A percentile compares a stretch with the other conserved stretches of the same genome.
Conservation (phyloP, 2,888 invertebrate genomes). For the Melieria picta region DNA sequence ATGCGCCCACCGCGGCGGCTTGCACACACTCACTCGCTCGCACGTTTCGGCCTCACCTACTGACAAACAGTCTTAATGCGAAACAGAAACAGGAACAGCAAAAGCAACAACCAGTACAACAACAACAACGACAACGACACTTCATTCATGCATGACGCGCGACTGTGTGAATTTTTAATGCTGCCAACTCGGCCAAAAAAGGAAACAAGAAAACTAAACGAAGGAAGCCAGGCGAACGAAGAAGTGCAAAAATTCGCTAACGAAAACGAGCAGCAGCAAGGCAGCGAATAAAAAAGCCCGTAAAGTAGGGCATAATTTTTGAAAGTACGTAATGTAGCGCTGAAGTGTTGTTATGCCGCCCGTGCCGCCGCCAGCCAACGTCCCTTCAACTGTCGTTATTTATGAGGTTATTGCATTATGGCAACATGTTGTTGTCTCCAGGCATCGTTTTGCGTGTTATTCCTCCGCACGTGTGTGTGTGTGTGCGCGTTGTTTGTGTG, state of each 20-base stretch:
- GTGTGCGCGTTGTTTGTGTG: background rate
- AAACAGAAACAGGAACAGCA: background rate
- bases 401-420: constrained; percentile 26
- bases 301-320: constrained; percentile 22
- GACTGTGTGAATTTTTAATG: constrained; percentile 20
- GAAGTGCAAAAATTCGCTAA: background rate
- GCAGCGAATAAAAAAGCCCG: background rate
- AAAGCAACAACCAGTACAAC: too few species aligned
- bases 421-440: background rate
- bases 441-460: background rate
- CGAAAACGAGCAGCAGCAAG: background rate
- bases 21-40: too few species aligned
- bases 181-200: background rate
- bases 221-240: background rate
- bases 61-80: background rate
- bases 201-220: background rate
- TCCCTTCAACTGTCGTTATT: constrained; percentile 2
- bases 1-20: too few species aligned
- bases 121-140: too few species aligned
- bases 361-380: background rate
- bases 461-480: background rate
- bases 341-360: background rate
- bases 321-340: background rate
- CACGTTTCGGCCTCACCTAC: background rate
- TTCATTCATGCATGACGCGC: too few species aligned